Percentiles rank a stretch among this genome's conserved stretches.
These are phyloP conservation scores for Plebejus anna DNA, from an alignment of 2,888 invertebrate genomes.

Conservation along the genomic window DNA sequence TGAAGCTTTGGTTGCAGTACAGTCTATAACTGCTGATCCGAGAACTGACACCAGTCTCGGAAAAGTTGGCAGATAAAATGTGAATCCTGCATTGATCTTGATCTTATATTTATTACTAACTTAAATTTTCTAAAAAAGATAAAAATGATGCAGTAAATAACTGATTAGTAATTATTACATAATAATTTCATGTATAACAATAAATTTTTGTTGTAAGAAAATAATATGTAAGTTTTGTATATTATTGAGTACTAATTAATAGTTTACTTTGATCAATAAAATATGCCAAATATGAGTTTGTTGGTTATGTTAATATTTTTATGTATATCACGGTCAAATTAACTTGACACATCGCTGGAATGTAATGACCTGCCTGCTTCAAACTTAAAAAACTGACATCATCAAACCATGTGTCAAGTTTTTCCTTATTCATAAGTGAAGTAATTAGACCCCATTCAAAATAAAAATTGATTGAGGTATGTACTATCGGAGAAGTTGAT, in stretches of 20 bases:
- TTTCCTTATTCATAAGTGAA: too few species aligned
- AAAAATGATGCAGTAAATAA: not conserved
- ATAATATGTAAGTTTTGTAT: not conserved
- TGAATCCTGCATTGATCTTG: not conserved
- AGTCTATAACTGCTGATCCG: constrained; percentile 96
- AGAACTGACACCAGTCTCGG: constrained; percentile 97
- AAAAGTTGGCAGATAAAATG: constrained; percentile 87
- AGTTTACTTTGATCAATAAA: not conserved
- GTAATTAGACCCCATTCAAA: too few species aligned
- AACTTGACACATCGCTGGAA: too few species aligned
- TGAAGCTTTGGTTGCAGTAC: constrained; percentile 95
- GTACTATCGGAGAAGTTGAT: too few species aligned
- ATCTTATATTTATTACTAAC: constrained; percentile 9
- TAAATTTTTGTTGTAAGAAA: not conserved
- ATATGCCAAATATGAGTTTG: too few species aligned
- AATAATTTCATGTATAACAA: not conserved
- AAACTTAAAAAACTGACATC: too few species aligned
- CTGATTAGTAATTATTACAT: not conserved
- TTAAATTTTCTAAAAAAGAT: not conserved
- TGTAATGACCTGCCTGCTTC: too few species aligned
- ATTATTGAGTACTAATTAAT: not conserved
- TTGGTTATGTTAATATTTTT: too few species aligned
- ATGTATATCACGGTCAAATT: too few species aligned
- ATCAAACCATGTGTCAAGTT: too few species aligned
- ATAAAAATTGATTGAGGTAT: too few species aligned